A percentile compares a stretch with the other conserved stretches of the same genome.
phyloP scores from a whole-genome alignment of 2,888 invertebrate genomes.

The Nomada ferruginata region DNA sequence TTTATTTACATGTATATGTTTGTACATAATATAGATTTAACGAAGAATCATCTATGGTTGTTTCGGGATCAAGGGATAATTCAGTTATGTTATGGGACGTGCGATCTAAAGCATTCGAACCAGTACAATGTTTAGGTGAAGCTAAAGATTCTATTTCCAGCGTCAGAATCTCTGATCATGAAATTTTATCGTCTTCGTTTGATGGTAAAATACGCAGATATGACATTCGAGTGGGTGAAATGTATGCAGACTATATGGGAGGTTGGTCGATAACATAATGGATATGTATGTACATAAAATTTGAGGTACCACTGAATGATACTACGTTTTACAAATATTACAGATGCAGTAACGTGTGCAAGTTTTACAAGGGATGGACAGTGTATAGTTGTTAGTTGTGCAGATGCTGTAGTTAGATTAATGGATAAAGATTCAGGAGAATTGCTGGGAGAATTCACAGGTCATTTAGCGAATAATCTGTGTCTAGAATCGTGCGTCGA shows the following conservation, averaged over 20 bases:
- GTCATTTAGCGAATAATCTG: slow-evolving; percentile 93
- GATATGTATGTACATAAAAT: not conserved
- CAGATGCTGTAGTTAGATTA: slow-evolving; percentile 92
- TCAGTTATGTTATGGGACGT: slow-evolving; percentile 97
- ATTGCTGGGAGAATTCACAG: slow-evolving; percentile 90
- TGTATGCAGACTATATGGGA: slow-evolving; percentile 93
- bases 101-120: slow-evolving; percentile 88
- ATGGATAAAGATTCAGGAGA: slow-evolving; percentile 95
- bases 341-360: slow-evolving; percentile 92
- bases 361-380: slow-evolving; percentile 96
- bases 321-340: slow-evolving; percentile 19
- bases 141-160: slow-evolving; percentile 96
- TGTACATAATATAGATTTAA: slow-evolving; percentile 88
- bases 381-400: slow-evolving; percentile 93
- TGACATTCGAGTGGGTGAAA: slow-evolving; percentile 94
- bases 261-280: slow-evolving; percentile 82
- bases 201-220: slow-evolving; percentile 95
- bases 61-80: slow-evolving; percentile 98
- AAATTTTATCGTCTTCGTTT: slow-evolving; percentile 95
- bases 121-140: slow-evolving; percentile 93
- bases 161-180: slow-evolving; percentile 92
- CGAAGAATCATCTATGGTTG: slow-evolving; percentile 96
- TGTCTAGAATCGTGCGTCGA: slow-evolving; percentile 95
- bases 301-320: not conserved
- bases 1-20: not conserved